Percentiles rank a stretch among this genome's conserved stretches.
Conservation (phyloP, 2,888 invertebrate species). For the Parascotia fuliginaria region DNA sequence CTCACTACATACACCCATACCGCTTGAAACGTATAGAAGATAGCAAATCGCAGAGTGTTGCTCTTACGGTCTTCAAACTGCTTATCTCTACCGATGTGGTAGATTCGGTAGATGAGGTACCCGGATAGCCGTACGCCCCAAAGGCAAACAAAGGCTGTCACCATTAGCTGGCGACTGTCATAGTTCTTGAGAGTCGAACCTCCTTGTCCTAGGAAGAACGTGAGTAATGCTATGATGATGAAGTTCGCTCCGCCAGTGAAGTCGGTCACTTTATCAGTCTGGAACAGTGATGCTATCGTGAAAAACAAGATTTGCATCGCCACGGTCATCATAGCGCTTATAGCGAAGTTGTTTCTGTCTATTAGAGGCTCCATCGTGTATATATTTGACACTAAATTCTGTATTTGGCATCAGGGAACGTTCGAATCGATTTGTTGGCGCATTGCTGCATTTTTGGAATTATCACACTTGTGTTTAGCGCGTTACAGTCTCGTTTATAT, state of each 20-base stretch:
- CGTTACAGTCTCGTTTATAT: slow-evolving; percentile 16
- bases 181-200: slow-evolving; percentile 90
- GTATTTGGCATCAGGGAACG: slow-evolving; percentile 62
- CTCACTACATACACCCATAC: slow-evolving; percentile 97
- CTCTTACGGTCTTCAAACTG: slow-evolving; percentile 95
- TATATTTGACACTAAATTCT: slow-evolving; percentile 61
- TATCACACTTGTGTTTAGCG: slow-evolving; percentile 25
- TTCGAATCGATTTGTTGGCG: slow-evolving; percentile 58
- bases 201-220: slow-evolving; percentile 94
- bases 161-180: slow-evolving; percentile 95
- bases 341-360: slow-evolving; percentile 94
- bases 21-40: slow-evolving; percentile 96
- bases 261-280: slow-evolving; percentile 96
- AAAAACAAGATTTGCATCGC: slow-evolving; percentile 95
- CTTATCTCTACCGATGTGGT: slow-evolving; percentile 96
- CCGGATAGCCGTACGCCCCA: slow-evolving; percentile 95
- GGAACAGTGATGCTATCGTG: slow-evolving; percentile 93
- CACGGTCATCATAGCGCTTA: slow-evolving; percentile 94
- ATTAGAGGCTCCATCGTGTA: slow-evolving; percentile 89
- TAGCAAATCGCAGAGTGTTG: slow-evolving; percentile 94
- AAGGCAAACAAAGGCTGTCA: slow-evolving; percentile 93
- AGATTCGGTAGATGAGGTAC: slow-evolving; percentile 95
- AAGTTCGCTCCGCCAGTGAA: slow-evolving; percentile 98
- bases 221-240: slow-evolving; percentile 94
- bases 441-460: slow-evolving; percentile 69